phyloP scores from a whole-genome alignment of 2,888 invertebrate genomes.

The Dimorphilus gyrociliatus region DNA sequence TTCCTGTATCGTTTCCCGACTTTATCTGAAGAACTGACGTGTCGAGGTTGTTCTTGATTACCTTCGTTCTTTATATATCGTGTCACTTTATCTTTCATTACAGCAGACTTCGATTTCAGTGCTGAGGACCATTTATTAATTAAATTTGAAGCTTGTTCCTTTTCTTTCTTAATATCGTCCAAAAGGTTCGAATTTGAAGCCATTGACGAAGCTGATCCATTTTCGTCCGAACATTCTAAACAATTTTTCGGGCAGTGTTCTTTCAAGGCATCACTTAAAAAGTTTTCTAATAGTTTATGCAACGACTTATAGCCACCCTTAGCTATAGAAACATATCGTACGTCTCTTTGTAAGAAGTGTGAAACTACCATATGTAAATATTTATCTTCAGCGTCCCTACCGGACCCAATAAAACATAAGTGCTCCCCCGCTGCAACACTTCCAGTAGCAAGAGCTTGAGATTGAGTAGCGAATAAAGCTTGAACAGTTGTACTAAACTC shows the following conservation, averaged over 20 bases:
- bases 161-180: no score
- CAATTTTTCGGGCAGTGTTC: no score
- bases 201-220: no score
- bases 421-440: slow-evolving; percentile 47
- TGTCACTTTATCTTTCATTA: slow-evolving; percentile 73
- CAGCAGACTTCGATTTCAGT: slow-evolving; percentile 74
- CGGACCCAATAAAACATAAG: slow-evolving; percentile 61
- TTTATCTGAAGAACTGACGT: slow-evolving; percentile 66
- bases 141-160: no score
- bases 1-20: slow-evolving; percentile 66
- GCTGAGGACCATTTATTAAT: slow-evolving; percentile 42
- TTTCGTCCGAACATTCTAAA: no score
- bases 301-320: slow-evolving; percentile 63
- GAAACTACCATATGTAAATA: slow-evolving; percentile 97
- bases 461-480: slow-evolving; percentile 66
- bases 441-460: slow-evolving; percentile 33
- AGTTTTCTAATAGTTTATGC: no score
- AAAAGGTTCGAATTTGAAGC: no score
- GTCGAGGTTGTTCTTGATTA: slow-evolving; percentile 41
- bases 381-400: slow-evolving; percentile 62
- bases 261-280: no score
- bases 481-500: slow-evolving; percentile 87
- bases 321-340: slow-evolving; percentile 75
- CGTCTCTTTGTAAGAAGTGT: slow-evolving; percentile 81
- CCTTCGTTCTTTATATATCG: slow-evolving; percentile 73